Evolutionary conservation across 2,113 vertebrate genomes (phyloP).

Genomic region (Notarius quadriscutis): DNA sequence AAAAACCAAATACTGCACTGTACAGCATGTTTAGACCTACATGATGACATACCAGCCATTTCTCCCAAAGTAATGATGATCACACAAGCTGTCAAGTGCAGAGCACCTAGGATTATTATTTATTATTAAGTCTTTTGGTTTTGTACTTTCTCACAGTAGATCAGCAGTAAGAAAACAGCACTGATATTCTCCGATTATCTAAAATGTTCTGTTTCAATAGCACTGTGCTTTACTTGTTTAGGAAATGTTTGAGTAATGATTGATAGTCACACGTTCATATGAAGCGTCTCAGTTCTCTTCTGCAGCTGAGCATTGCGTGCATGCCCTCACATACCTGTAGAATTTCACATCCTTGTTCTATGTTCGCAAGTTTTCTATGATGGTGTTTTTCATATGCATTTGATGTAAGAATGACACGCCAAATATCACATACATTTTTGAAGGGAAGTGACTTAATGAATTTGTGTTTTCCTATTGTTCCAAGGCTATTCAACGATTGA

Average conservation of each 20-base stretch:
- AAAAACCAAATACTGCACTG: background rate
- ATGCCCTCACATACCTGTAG: background rate
- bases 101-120: too few species aligned
- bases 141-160: background rate
- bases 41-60: background rate
- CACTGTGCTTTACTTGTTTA: background rate
- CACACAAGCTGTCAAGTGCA: background rate
- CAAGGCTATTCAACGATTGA: background rate
- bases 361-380: background rate
- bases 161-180: background rate
- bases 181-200: background rate
- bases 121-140: background rate
- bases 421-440: background rate
- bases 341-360: constrained; percentile 20
- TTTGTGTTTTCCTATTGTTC: background rate
- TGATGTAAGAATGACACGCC: background rate
- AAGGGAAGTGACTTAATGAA: background rate
- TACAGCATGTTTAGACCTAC: background rate
- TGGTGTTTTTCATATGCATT: background rate
- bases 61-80: background rate
- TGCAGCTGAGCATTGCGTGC: background rate
- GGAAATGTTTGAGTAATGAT: background rate
- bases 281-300: background rate
- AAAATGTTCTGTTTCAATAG: background rate
- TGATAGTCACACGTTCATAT: too few species aligned